Base-by-base conservation (phyloP, 37 sponge, comb jelly and placozoan genomes). In the Tethya wilhelma region DNA sequence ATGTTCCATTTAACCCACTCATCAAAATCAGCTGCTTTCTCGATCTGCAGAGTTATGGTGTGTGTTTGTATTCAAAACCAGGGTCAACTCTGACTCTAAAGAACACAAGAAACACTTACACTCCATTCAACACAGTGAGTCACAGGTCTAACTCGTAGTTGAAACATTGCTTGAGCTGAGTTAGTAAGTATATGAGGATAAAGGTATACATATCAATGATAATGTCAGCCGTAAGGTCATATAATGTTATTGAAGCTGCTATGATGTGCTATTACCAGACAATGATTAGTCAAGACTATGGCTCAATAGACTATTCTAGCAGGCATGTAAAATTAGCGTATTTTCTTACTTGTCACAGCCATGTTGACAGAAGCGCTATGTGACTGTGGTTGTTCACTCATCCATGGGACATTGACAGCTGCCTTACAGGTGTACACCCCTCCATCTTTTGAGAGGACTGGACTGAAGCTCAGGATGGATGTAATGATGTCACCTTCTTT, bases 151-250 rank as follows among this genome's bases (percentile, higher is more conserved):
- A 60, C 22, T n/a, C 22, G 11, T n/a, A 60, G 28, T n/a, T 60
- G 63, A 26, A 60, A 60, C 28, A 60, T 12, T 12, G 63, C 63
- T 60, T 60, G 63, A 60, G 63, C 63, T 60, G 28, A 26, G 63
- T n/a, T 7, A n/a, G 28, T 7, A n/a, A 60, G 28, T n/a, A n/a
- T n/a, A n/a, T n/a, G n/a, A n/a, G n/a, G n/a, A n/a, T n/a, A n/a
- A n/a, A n/a, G n/a, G n/a, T n/a, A n/a, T n/a, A n/a, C n/a, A n/a
- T n/a, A n/a, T n/a, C 22, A 60, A 60, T 26, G 7, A 60, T 26
- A 60, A n/a, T 49, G 53, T 49, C 53, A 49, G 14, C 14, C 9
- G 14, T 49, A 49, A 19, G 14, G 14, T 49, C 14, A 49, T 49
- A 9, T n/a, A n/a, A n/a, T n/a, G n/a, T n/a, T n/a, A n/a, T n/a